Base-by-base conservation (phyloP, 2,797 vertebrate species). In the Microtus californicus region DNA sequence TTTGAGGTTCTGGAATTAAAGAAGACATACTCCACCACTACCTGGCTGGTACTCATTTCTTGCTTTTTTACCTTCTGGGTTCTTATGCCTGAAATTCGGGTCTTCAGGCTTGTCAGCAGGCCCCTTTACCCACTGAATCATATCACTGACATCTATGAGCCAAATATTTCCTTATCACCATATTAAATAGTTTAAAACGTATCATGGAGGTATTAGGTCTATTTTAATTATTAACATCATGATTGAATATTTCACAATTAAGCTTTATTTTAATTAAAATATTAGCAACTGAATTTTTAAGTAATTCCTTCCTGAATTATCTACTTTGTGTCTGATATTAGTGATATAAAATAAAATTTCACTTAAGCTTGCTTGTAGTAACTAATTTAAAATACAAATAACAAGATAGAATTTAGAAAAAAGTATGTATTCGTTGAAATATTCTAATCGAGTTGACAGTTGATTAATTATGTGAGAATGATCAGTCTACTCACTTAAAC, bases 351-450 rank as follows among this genome's bases (percentile, higher is more conserved):
- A 65, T 63, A 65, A 37, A 2, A 81, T 91, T 91, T 5, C 29
- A 89, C 69, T 76, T 91, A 82, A 90, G 11, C 11, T 94, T 83
- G 25, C 19, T 90, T 95, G 37, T 54, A 61, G 34, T 73, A 71
- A 88, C 10, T 76, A 59, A 80, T 61, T 27, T 63, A 83, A 86
- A 61, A 67, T 86, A 54, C n/a, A 59, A 90, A 85, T 61, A 94
- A 71, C 56, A 65, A n/a, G 81, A 5, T 56, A 90, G 15, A 78
- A 27, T 69, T 88, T 87, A 76, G 10, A 92, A 25, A 14, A 95
- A 89, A 87, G n/a, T 23, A 59, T 34, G 61, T n/a, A 45, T 54
- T 45, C 27, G 74, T 8, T 89, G 0, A 29, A 69, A 80, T 87
- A 67, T 81, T 89, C 77, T 96, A 37, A 76, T 87, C 2, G 2